Conservation (phyloP, 2,113 vertebrate genomes). For the Cephalophus harveyi region DNA sequence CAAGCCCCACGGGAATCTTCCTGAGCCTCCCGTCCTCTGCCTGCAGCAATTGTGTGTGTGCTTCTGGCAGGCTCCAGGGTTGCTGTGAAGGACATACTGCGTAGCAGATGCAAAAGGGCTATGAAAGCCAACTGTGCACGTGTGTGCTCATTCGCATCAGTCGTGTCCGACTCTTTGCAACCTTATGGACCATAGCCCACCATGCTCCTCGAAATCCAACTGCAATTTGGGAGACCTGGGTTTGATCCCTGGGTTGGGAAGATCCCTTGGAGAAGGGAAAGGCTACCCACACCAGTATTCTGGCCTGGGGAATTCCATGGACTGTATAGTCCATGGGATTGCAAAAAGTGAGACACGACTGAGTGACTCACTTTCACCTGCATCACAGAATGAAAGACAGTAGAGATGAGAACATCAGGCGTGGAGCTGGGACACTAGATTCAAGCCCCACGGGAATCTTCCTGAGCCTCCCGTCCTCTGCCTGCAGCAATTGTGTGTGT, state of each 20-base stretch:
- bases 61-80: fast-evolving
- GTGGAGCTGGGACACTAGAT: neutral
- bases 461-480: neutral
- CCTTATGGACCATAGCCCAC: neutral
- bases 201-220: neutral
- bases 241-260: neutral
- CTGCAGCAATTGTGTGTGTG: neutral
- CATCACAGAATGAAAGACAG: neutral
- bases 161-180: neutral
- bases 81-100: neutral
- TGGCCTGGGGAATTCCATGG: neutral
- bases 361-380: neutral
- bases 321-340: neutral
- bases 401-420: neutral
- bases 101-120: neutral
- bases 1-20: neutral
- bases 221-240: neutral
- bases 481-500: neutral
- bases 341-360: neutral
- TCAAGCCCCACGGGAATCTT: neutral
- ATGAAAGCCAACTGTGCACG: neutral
- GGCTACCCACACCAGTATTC: neutral
- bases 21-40: neutral
- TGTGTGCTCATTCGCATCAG: neutral
- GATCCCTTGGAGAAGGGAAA: neutral